phyloP scores from a whole-genome alignment of 2,113 vertebrate species.

The Passer domesticus region DNA sequence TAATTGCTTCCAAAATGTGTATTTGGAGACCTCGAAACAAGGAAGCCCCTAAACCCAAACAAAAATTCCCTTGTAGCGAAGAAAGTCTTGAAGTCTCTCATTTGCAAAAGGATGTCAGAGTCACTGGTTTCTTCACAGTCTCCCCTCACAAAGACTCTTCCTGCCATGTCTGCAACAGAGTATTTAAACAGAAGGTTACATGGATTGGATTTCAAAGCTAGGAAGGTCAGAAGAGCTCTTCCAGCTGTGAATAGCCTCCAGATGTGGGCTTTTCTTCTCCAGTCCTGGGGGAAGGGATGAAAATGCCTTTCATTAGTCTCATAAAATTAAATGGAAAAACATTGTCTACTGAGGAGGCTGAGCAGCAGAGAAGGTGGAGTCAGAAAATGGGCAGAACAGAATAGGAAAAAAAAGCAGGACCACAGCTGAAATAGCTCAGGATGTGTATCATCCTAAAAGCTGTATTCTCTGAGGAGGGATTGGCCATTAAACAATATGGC shows the following conservation, averaged over 20 bases:
- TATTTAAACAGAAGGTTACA: constrained; percentile 48
- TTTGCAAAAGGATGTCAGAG: neutral
- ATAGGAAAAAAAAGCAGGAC: neutral
- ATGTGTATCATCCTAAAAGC: neutral
- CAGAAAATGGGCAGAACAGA: constrained; percentile 19
- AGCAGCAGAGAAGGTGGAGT: constrained; percentile 24
- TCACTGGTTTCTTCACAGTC: neutral
- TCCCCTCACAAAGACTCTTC: neutral
- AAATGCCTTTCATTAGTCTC: constrained; percentile 50
- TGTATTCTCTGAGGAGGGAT: neutral
- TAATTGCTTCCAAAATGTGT: neutral
- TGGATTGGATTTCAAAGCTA: constrained; percentile 73
- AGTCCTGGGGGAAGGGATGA: neutral
- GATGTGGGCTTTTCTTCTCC: constrained; percentile 69
- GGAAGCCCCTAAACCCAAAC: neutral
- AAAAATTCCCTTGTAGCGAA: neutral
- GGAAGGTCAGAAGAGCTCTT: constrained; percentile 66
- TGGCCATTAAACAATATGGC: neutral
- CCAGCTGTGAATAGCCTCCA: constrained; percentile 75
- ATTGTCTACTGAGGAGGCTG: neutral
- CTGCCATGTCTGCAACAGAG: constrained; percentile 14
- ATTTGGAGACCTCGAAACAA: neutral
- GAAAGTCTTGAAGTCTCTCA: neutral
- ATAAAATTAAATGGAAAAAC: constrained; percentile 69
- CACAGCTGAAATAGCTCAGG: constrained; percentile 10